phyloP scores from a whole-genome alignment of 2,797 vertebrate genomes.

The Otus scops region DNA sequence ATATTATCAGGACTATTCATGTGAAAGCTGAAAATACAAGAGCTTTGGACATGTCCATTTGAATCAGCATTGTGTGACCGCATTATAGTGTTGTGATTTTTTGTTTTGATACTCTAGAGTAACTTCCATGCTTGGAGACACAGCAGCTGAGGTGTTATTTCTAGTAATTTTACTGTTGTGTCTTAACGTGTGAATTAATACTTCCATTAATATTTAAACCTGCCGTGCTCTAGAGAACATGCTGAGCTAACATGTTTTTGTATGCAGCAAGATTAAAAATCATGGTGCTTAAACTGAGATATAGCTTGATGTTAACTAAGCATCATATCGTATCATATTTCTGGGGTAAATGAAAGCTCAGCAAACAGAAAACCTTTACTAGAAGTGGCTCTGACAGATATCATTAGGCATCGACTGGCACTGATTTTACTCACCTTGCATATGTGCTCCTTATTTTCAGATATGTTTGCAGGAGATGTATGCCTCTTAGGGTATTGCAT shows the following conservation, averaged over 20 bases:
- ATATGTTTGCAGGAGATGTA: not conserved
- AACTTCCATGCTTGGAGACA: not conserved
- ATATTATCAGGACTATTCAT: not conserved
- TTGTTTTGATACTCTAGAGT: not conserved
- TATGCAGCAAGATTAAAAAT: not conserved
- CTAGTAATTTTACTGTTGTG: not conserved
- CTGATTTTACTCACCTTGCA: not conserved
- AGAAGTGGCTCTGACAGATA: not conserved
- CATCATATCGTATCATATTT: rapidly evolving
- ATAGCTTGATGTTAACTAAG: not conserved
- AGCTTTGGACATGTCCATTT: not conserved
- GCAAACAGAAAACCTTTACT: not conserved
- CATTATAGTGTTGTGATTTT: not conserved
- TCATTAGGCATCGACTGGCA: not conserved
- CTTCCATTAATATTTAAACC: not conserved
- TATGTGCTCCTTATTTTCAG: not conserved
- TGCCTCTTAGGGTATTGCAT: not conserved
- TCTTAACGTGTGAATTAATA: not conserved
- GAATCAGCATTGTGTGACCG: not conserved
- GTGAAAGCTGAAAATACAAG: not conserved
- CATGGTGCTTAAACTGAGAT: not conserved
- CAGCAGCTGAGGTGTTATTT: not conserved
- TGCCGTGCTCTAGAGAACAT: not conserved
- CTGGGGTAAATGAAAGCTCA: not conserved
- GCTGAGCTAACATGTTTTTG: not conserved